Base-by-base conservation (phyloP, 1,140 invertebrate genomes). In the Potamilus streckersoni region DNA sequence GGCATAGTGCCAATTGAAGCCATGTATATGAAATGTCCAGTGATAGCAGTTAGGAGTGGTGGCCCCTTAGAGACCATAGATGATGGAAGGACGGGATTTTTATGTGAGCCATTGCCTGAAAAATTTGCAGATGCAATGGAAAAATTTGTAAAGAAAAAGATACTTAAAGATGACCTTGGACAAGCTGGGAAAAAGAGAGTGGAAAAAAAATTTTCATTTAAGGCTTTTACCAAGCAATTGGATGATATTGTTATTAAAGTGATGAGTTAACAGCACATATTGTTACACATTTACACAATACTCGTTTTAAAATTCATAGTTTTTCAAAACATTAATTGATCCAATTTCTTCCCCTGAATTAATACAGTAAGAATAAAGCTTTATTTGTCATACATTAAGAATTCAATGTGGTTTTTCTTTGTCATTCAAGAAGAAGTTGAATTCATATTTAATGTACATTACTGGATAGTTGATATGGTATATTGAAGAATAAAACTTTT, bases 1-100 rank as follows among this genome's bases (percentile, higher is more conserved):
- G 98, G 98, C 11, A 99, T 99, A 86, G 98, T 99, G 13, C 98
- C 98, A 2, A 90, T 99, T 69, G 98, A 99, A 92, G 97, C 98
- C 0, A 99, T 99, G 98, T 97, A 96, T 86, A 93, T 94, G 85
- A 91, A 92, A 49, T 95, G 96, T 85, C 97, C 98, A 23, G 97
- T 99, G 0, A 94, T 99, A 80, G 98, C 98, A 0, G 94, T 96
- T 0, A 96, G 97, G 85, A 96, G 94, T 87, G 98, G 98, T 55
- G 98, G 98, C 2, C 98, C 98, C 0, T 93, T 92, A 11, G 98
- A 99, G 91, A 99, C 98, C 0, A 92, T 99, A 66, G 91, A 94
- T 0, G 91, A 98, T 91, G 93, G 92, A n/a, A 90, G 93, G 12
- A 99, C 97, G 8, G 98, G 98, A 14, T 99, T 93, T 87, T 91